Evolutionary conservation across 2,113 vertebrate species (phyloP), one percentile per base, ranked within the genome.

Genomic region (Tychaedon coryphoeus): DNA sequence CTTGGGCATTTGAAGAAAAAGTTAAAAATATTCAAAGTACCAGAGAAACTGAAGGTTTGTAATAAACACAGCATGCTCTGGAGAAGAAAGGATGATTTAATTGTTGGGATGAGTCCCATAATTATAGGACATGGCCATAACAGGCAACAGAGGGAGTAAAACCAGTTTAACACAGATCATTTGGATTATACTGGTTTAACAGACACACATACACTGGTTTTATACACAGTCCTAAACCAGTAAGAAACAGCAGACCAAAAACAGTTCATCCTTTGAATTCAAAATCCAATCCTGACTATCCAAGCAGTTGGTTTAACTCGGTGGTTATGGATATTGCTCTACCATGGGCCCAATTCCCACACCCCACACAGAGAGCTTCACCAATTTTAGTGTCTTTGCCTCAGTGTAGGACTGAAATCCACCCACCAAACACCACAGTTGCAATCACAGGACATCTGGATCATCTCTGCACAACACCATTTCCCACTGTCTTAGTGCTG

Each of bases 131-230:
- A 18, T 3, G 45, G 8, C n/a, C 28, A 9, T 9, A 17, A 2
- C 3, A 31, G 8, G 28, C 9, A 43, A 8, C 1, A 16, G 48
- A 61, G 45, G 18, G 8, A 53, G 23, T 16, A 51, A 75, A 62
- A 7, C 10, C 70, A 23, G 13, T 56, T 42, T 17, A 60, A 20
- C 29, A 29, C 0, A 0, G 0, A 1, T 23, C 57, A 6, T n/a
- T 73, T 51, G 14, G 26, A 26, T 81, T 45, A 12, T 8, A 14
- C 5, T 31, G 15, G 2, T 13, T 45, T 38, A 8, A 75, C 7
- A 36, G 3, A 14, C 53, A 36, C 3, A 14, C 4, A 31, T 29
- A 17, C 9, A 33, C 18, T 33, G 53, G 11, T 43, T 74, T 60
- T 36, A 20, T 58, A 23, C 12, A 1, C 1, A 26, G 15, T 12